Base-by-base conservation (phyloP, 2,888 invertebrate genomes). In the Eilema sororculum region DNA sequence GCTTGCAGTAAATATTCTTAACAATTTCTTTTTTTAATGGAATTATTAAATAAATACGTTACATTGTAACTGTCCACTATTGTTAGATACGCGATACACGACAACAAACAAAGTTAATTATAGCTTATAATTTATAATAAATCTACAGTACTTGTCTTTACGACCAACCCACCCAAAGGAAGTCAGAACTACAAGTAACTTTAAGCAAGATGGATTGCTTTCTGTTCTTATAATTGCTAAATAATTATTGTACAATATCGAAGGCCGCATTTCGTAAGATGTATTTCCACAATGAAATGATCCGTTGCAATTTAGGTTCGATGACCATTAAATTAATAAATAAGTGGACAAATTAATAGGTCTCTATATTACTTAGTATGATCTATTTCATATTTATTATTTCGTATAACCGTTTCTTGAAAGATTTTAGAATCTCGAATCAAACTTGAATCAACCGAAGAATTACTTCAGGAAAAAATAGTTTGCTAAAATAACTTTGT, bases 181-280 rank as follows among this genome's bases (percentile, higher is more conserved):
- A 56, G 30, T 20, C 57, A 30, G 57, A 56, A 65, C 67, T 56
- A 56, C 37, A 67, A 60, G 52, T 33, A 67, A 72, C 59, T 70
- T 46, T 20, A n/a, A 74, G 69, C 62, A 20, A 72, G 67, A 71
- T 71, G 65, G 65, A 73, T 71, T 63, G 76, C 80, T 76, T 77
- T 75, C 78, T 20, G 73, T 73, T 72, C 46, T 66, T 25, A 62
- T 71, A 70, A 74, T 77, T 79, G 76, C 73, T 70, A 74, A 79
- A 52, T 52, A 52, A 79, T 74, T 71, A 72, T 73, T 73, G 74
- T 72, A 73, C 71, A 80, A 78, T 71, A 75, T 66, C 78, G 88
- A 91, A 91, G 92, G 91, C 78, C 87, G 75, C 69, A 73, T 89
- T 87, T 84, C 87, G 84, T 82, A 87, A 91, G 68, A 67, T 68